A percentile compares a stretch with the other conserved stretches of the same genome.
These are phyloP conservation scores for Drosophila hydei DNA, from an alignment of 1,140 invertebrate genomes.

Conservation along the genomic window DNA sequence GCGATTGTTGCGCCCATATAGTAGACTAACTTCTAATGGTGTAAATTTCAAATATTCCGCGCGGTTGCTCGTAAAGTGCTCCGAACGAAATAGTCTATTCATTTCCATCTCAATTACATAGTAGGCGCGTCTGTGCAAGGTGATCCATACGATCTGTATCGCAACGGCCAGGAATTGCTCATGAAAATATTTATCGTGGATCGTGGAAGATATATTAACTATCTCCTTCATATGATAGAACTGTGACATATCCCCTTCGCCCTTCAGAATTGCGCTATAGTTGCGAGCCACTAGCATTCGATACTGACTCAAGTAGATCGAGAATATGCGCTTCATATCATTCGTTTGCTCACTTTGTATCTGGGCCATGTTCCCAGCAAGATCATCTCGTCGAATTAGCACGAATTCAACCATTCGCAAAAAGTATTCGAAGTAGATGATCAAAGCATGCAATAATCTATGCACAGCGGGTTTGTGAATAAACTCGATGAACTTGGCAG, in stretches of 20 bases:
- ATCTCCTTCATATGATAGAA: slow-evolving; percentile 69
- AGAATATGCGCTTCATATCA: slow-evolving; percentile 67
- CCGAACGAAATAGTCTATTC: slow-evolving; percentile 74
- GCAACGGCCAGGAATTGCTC: slow-evolving; percentile 70
- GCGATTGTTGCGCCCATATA: slow-evolving; percentile 66
- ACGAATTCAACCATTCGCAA: slow-evolving; percentile 73
- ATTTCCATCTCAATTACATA: slow-evolving; percentile 73
- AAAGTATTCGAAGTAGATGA: slow-evolving; percentile 81
- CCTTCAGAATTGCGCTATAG: slow-evolving; percentile 70
- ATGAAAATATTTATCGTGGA: slow-evolving; percentile 63
- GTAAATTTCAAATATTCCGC: slow-evolving; percentile 58
- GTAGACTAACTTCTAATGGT: slow-evolving; percentile 51
- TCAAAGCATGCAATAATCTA: slow-evolving; percentile 61
- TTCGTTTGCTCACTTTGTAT: slow-evolving; percentile 72
- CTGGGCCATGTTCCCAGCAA: slow-evolving; percentile 54
- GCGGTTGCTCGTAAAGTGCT: slow-evolving; percentile 60
- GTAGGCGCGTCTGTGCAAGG: slow-evolving; percentile 68
- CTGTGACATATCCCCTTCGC: slow-evolving; percentile 55
- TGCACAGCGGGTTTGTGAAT: slow-evolving; percentile 63
- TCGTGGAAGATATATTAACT: slow-evolving; percentile 65
- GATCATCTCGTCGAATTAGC: slow-evolving; percentile 69
- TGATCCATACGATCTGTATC: slow-evolving; percentile 74
- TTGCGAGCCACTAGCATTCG: slow-evolving; percentile 72
- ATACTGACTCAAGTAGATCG: slow-evolving; percentile 66
- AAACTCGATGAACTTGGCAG: slow-evolving; percentile 61